Percentiles rank a stretch among this genome's conserved stretches.
These are phyloP conservation scores for Carposina sasakii DNA, from an alignment of 1,140 invertebrate species.

Conservation along the genomic window DNA sequence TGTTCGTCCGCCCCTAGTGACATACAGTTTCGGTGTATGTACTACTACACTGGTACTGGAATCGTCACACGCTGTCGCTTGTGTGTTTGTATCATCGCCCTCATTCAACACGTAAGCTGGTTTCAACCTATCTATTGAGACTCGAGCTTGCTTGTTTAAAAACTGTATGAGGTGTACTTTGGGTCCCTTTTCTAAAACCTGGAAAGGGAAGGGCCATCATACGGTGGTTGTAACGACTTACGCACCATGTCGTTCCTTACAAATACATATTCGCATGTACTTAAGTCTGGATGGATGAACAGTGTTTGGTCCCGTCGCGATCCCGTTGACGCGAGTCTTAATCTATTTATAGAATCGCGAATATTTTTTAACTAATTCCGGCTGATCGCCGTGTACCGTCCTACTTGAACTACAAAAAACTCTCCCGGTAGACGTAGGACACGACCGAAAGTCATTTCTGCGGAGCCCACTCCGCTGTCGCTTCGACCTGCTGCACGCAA, in stretches of 20 bases:
- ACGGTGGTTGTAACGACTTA: constrained; percentile 1
- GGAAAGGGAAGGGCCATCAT: constrained; percentile 1
- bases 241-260: not conserved
- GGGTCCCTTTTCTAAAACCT: not conserved
- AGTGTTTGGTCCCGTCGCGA: not conserved
- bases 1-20: not conserved
- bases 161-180: constrained; percentile 1
- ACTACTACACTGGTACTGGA: not conserved
- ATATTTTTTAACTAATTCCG: no score
- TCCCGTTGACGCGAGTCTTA: no score
- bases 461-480: no score
- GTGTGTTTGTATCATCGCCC: not conserved
- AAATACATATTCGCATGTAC: not conserved
- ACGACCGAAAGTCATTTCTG: no score
- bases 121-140: constrained; percentile 11
- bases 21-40: not conserved
- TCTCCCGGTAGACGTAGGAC: no score
- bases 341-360: no score
- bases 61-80: not conserved
- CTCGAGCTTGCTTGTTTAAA: not conserved
- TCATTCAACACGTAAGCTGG: constrained; percentile 6
- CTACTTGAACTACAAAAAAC: no score
- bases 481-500: no score
- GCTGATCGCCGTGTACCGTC: no score
- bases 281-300: constrained; percentile 5